phyloP scores from a whole-genome alignment of 2,888 invertebrate species.

The Clostera curtula region DNA sequence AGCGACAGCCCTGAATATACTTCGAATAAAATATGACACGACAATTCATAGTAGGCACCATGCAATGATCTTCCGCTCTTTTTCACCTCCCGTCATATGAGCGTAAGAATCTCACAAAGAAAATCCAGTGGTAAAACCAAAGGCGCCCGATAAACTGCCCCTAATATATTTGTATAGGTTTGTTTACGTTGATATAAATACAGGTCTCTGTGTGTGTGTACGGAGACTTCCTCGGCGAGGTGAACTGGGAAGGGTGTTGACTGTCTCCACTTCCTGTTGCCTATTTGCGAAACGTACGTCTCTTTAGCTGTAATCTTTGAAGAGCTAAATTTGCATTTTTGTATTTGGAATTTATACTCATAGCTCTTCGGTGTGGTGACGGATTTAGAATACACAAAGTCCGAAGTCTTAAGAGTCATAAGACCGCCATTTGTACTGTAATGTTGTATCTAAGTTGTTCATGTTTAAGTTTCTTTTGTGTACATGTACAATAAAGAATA shows the following conservation, averaged over 20 bases:
- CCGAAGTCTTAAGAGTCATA: too few species aligned
- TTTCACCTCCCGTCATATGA: neutral
- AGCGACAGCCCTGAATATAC: too few species aligned
- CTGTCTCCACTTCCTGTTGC: constrained; percentile 21
- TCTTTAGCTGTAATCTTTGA: neutral
- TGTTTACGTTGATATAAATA: constrained; percentile 15
- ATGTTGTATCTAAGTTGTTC: too few species aligned
- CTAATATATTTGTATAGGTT: constrained; percentile 20
- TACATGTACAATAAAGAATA: too few species aligned
- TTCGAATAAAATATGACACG: too few species aligned
- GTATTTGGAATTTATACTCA: too few species aligned
- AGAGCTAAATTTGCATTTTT: too few species aligned
- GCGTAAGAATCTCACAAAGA: constrained; percentile 14
- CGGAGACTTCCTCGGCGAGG: constrained; percentile 11
- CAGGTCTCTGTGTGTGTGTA: constrained; percentile 4
- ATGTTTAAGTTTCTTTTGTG: too few species aligned
- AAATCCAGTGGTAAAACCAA: constrained; percentile 16
- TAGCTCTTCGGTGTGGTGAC: too few species aligned
- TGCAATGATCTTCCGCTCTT: neutral
- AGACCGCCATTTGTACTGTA: too few species aligned
- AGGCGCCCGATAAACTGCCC: constrained; percentile 17
- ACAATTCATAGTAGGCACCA: too few species aligned
- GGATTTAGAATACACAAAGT: too few species aligned
- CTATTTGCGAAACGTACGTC: constrained; percentile 9
- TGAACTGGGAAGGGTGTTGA: constrained; percentile 7